Conservation (phyloP, 1,140 invertebrate species). For the Magallana ariakensis region DNA sequence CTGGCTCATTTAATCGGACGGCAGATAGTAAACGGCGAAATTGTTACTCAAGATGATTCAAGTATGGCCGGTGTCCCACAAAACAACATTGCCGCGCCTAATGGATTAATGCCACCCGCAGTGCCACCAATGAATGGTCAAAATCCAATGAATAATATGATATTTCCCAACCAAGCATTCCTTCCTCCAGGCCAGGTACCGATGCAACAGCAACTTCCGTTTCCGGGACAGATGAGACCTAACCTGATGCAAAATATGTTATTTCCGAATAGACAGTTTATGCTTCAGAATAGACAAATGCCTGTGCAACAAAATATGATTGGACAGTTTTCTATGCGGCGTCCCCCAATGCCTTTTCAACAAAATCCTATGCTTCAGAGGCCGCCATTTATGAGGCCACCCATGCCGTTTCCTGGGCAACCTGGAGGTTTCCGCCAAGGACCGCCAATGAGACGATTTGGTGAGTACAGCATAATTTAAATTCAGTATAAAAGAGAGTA, state of each 20-base stretch:
- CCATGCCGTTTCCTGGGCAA: background rate
- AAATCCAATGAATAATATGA: background rate
- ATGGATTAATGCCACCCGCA: slow-evolving; percentile 4
- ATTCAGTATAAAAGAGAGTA: no score
- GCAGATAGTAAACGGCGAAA: background rate
- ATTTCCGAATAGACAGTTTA: slow-evolving; percentile 9
- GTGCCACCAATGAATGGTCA: background rate
- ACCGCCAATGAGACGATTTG: background rate
- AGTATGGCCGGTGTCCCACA: background rate
- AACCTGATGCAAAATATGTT: background rate
- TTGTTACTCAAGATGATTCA: slow-evolving; percentile 2
- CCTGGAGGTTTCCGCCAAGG: background rate
- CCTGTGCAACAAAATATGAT: slow-evolving; percentile 21
- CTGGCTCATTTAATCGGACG: background rate
- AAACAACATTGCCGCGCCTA: background rate
- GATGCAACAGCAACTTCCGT: background rate
- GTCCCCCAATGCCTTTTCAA: background rate
- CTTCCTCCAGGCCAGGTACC: background rate
- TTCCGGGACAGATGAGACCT: slow-evolving; percentile 3
- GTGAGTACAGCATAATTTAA: background rate
- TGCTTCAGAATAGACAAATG: slow-evolving; percentile 8
- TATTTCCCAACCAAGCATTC: background rate
- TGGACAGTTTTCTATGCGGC: background rate
- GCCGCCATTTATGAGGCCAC: background rate
- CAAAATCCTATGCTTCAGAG: background rate